phyloP scores from a whole-genome alignment of 35 echinoderm and acorn worm species.

The Diadema setosum region DNA sequence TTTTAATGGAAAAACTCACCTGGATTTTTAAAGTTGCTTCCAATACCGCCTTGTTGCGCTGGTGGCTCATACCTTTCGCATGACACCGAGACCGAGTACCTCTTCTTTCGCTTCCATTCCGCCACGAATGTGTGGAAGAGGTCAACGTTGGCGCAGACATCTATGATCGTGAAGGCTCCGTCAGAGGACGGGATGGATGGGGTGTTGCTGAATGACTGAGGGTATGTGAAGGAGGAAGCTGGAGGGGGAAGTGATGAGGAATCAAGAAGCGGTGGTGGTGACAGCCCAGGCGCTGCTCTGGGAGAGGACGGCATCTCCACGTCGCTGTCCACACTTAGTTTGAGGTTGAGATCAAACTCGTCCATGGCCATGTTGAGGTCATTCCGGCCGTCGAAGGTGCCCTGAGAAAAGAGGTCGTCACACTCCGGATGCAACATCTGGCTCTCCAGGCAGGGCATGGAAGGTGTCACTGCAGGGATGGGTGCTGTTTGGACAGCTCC shows the following conservation, averaged over 20 bases:
- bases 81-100: slow-evolving; percentile 75
- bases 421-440: not conserved
- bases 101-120: slow-evolving; percentile 77
- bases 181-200: slow-evolving; percentile 17
- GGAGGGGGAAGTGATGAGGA: not conserved
- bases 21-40: slow-evolving; percentile 58
- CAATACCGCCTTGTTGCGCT: slow-evolving; percentile 78
- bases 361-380: slow-evolving; percentile 24
- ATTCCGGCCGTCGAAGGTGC: not conserved
- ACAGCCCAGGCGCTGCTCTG: no score
- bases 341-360: slow-evolving; percentile 1
- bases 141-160: slow-evolving; percentile 81
- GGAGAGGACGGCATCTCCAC: slow-evolving; percentile 24
- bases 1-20: slow-evolving; percentile 75
- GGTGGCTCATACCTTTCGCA: slow-evolving; percentile 70
- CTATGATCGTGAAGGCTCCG: slow-evolving; percentile 79
- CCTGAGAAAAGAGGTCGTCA: not conserved
- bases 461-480: not conserved
- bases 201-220: not conserved
- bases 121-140: slow-evolving; percentile 78
- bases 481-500: not conserved
- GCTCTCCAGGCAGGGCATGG: not conserved
- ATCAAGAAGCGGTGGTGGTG: not conserved
- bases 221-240: not conserved
- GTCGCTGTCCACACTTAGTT: slow-evolving; percentile 8